Conservation (phyloP, 2,888 invertebrate species). For the Syrista parreyssii region DNA sequence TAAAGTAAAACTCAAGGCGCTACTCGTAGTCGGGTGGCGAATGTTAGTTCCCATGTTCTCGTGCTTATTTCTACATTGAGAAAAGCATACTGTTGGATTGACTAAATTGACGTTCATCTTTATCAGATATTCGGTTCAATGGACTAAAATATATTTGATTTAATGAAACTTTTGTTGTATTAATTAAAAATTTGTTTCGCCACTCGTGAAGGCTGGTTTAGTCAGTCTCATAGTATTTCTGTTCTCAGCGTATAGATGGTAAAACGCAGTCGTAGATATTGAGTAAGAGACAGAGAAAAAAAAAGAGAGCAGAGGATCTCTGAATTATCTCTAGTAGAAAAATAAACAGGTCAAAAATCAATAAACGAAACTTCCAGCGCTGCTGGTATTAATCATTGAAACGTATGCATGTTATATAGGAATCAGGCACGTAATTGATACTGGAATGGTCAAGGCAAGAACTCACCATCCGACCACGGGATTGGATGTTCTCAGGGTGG, state of each 20-base stretch:
- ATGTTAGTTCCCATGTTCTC: background rate
- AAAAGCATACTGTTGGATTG: too few species aligned
- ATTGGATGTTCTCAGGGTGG: constrained; percentile 84
- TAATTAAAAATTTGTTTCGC: too few species aligned
- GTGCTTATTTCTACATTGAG: background rate
- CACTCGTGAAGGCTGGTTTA: too few species aligned
- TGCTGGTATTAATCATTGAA: background rate
- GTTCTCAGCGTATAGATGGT: background rate
- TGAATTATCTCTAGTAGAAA: background rate
- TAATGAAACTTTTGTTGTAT: too few species aligned
- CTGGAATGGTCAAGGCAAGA: constrained; percentile 91
- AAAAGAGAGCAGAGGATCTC: background rate
- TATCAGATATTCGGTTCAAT: too few species aligned
- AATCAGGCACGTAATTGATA: constrained; percentile 90
- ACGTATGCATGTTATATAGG: constrained; percentile 63
- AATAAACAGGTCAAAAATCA: background rate
- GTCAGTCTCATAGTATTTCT: too few species aligned
- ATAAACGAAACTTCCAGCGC: background rate
- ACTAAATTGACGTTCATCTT: too few species aligned
- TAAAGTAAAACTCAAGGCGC: background rate
- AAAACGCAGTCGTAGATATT: background rate
- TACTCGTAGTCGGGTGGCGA: background rate
- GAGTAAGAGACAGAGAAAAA: background rate
- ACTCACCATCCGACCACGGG: constrained; percentile 85
- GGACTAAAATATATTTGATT: too few species aligned